These are phyloP conservation scores for Drosophila helvetica DNA, from an alignment of 2,888 invertebrate genomes.

Conservation along the genomic window DNA sequence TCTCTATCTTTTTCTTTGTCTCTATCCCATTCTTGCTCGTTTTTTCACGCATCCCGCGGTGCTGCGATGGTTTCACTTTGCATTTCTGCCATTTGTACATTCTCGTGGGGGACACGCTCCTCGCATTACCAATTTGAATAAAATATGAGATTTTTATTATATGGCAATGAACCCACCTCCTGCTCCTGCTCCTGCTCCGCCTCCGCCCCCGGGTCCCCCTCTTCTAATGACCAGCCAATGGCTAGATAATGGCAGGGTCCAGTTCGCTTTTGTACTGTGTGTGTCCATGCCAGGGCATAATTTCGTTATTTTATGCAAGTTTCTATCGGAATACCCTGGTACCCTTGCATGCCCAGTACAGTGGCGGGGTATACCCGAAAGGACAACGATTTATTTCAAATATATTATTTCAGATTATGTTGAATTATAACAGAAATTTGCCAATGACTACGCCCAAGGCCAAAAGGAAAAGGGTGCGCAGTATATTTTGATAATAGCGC, in stretches of 20 bases:
- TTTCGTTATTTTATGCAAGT: slow-evolving; percentile 68
- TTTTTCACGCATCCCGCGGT: slow-evolving; percentile 17
- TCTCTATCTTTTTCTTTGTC: background rate
- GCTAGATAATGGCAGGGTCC: slow-evolving; percentile 70
- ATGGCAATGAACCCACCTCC: slow-evolving; percentile 10
- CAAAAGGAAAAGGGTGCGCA: no score
- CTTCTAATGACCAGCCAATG: slow-evolving; percentile 70
- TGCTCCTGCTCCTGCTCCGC: background rate
- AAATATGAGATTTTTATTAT: slow-evolving; percentile 82
- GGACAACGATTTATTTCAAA: no score
- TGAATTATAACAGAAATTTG: no score
- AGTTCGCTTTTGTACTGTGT: slow-evolving; percentile 11
- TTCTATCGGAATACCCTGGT: background rate
- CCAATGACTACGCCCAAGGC: no score
- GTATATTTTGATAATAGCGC: no score
- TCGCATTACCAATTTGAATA: slow-evolving; percentile 82
- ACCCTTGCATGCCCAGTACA: no score
- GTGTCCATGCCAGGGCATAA: slow-evolving; percentile 60
- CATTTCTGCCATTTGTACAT: slow-evolving; percentile 25
- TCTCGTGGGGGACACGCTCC: slow-evolving; percentile 28
- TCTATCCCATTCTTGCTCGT: background rate
- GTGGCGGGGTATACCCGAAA: background rate
- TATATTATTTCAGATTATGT: no score
- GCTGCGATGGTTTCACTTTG: slow-evolving; percentile 35
- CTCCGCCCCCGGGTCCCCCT: background rate